These are phyloP conservation scores for Amphipoea oculea DNA, from an alignment of 2,888 invertebrate genomes.

Conservation along the genomic window DNA sequence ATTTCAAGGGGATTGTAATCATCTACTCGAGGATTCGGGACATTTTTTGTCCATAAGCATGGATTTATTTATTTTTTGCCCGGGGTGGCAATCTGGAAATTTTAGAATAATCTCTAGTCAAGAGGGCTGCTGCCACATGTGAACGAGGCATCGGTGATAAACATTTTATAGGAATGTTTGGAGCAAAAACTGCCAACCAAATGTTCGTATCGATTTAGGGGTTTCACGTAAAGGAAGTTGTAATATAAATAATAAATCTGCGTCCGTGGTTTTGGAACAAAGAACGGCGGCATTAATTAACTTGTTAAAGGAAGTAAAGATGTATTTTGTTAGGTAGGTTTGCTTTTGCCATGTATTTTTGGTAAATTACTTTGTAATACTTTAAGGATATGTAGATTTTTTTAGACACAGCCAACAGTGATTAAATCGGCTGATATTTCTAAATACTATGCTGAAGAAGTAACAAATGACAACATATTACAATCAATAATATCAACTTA, in stretches of 20 bases:
- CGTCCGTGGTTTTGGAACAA: slow-evolving; percentile 62
- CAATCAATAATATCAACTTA: too few relatives aligned
- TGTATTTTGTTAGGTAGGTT: not conserved
- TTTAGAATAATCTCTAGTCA: slow-evolving; percentile 88
- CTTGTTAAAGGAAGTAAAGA: slow-evolving; percentile 29
- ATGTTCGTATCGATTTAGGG: slow-evolving; percentile 86
- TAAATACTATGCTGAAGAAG: not conserved
- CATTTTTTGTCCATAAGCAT: slow-evolving; percentile 84
- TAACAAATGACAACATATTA: not conserved
- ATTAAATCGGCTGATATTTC: not conserved
- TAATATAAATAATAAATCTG: slow-evolving; percentile 82
- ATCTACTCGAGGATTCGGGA: slow-evolving; percentile 84
- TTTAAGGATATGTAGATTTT: not conserved
- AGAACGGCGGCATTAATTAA: slow-evolving; percentile 42
- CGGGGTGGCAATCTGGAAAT: slow-evolving; percentile 90
- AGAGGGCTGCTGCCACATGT: slow-evolving; percentile 87
- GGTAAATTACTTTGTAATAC: not conserved
- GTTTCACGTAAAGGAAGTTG: slow-evolving; percentile 85
- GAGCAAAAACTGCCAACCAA: slow-evolving; percentile 88
- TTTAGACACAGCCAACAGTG: not conserved
- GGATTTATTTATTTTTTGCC: slow-evolving; percentile 90
- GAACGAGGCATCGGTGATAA: slow-evolving; percentile 85
- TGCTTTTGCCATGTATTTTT: slow-evolving; percentile 2
- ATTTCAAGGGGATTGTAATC: slow-evolving; percentile 88
- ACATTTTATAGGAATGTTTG: slow-evolving; percentile 90